Evolutionary conservation across 1,140 invertebrate genomes (phyloP).

Genomic region (Tetraneura akinire): DNA sequence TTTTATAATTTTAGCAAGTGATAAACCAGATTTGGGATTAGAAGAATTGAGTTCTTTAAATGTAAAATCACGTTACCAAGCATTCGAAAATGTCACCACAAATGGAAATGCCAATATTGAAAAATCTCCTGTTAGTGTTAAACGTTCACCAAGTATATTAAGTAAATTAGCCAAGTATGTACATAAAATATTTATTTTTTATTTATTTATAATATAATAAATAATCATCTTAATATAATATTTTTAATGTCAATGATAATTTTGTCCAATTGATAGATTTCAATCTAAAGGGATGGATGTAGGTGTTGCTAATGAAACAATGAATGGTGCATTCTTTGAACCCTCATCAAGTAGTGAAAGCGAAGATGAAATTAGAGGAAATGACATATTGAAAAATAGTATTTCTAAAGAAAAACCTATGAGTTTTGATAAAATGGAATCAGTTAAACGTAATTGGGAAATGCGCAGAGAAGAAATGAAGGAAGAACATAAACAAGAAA

Average conservation of each 20-base stretch:
- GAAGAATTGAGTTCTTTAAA: conserved; percentile 80
- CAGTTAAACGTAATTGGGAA: conserved; percentile 79
- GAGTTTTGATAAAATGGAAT: conserved; percentile 81
- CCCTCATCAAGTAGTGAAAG: conserved; percentile 64
- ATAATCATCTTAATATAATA: not conserved
- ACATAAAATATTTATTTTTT: not conserved
- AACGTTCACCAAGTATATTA: conserved; percentile 74
- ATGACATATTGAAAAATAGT: conserved; percentile 52
- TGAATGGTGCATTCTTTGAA: conserved; percentile 69
- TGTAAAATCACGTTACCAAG: conserved; percentile 82
- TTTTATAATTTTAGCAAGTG: conserved; percentile 68
- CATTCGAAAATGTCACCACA: conserved; percentile 70
- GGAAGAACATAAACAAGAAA: conserved; percentile 84
- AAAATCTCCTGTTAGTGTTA: conserved; percentile 67
- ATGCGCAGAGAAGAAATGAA: conserved; percentile 70
- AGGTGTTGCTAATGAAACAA: conserved; percentile 72
- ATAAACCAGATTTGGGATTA: conserved; percentile 84
- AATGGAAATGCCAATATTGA: conserved; percentile 63
- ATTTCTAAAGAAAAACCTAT: conserved; percentile 68
- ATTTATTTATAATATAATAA: not conserved
- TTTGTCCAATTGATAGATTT: conserved; percentile 63
- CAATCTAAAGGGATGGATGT: conserved; percentile 80
- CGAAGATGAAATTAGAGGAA: conserved; percentile 61
- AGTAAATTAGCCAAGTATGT: conserved; percentile 79
- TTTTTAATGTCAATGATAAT: not conserved